phyloP scores from a whole-genome alignment of 2,797 vertebrate genomes.

The Sebastes matsubarae region DNA sequence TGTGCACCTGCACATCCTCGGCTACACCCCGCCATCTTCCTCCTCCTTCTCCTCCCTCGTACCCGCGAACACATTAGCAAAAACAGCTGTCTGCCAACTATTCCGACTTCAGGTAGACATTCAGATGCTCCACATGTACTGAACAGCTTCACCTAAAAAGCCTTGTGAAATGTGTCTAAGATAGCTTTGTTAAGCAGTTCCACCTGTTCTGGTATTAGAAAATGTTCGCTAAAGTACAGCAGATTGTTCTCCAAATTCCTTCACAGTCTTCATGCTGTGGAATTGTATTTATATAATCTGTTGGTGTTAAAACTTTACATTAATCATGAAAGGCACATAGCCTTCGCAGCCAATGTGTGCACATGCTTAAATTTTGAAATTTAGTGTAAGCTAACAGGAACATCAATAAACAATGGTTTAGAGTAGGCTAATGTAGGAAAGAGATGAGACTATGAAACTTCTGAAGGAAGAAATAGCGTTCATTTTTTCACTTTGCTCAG shows the following conservation, averaged over 20 bases:
- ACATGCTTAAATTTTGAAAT: rapidly evolving
- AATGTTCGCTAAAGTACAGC: neutral
- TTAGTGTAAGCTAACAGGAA: neutral
- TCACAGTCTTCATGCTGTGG: neutral
- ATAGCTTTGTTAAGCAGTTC: conserved; percentile 9
- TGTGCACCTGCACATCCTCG: conserved; percentile 64
- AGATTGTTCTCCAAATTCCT: neutral
- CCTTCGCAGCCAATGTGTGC: neutral
- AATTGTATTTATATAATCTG: neutral
- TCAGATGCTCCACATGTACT: conserved; percentile 23
- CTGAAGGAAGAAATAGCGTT: too few species aligned
- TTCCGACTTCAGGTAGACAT: conserved; percentile 45
- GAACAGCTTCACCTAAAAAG: conserved; percentile 28
- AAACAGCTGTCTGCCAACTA: conserved; percentile 64
- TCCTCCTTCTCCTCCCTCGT: conserved; percentile 36
- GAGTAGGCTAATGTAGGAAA: neutral
- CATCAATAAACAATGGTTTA: neutral
- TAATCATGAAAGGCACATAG: neutral
- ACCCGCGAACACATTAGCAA: conserved; percentile 47
- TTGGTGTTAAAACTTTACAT: neutral
- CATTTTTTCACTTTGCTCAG: too few species aligned
- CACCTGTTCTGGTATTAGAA: conserved; percentile 11
- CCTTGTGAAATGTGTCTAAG: conserved; percentile 17
- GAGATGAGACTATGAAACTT: neutral
- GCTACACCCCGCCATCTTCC: conserved; percentile 34